A percentile compares a stretch with the other conserved stretches of the same genome.
Conservation (phyloP, 2,113 vertebrate genomes). For the Solea senegalensis region DNA sequence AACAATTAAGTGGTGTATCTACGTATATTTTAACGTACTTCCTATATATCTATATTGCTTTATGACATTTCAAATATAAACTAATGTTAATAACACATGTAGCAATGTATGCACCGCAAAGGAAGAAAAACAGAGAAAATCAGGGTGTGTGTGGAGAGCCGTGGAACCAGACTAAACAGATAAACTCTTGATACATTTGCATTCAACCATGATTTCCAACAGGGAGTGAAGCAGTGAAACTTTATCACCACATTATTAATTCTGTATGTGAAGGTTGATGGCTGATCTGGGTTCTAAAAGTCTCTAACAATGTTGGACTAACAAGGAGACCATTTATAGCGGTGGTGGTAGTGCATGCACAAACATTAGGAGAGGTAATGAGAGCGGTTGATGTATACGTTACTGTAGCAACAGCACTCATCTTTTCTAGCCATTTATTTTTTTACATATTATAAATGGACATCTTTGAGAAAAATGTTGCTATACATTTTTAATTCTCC, state of each 20-base stretch:
- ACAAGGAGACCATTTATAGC: not conserved
- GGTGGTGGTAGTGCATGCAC: not conserved
- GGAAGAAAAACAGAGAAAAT: conserved; percentile 8
- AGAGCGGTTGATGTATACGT: not conserved
- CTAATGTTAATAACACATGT: conserved; percentile 20
- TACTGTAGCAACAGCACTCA: conserved; percentile 28
- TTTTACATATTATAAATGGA: conserved; percentile 11
- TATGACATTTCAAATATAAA: no score
- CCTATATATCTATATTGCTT: no score
- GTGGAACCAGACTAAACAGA: not conserved
- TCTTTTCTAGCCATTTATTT: not conserved
- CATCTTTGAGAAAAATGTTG: conserved; percentile 11
- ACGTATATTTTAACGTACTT: no score
- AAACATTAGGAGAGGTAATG: not conserved
- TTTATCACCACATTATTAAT: not conserved
- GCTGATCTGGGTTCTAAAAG: not conserved
- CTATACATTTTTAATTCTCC: conserved; percentile 7
- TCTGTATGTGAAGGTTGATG: not conserved
- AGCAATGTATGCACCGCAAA: no score
- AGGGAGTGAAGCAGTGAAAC: conserved; percentile 10
- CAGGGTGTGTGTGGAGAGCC: conserved; percentile 17
- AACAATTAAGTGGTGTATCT: no score
- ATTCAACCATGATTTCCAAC: conserved; percentile 13
- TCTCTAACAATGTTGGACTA: not conserved
- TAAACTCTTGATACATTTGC: conserved; percentile 8